A percentile compares a stretch with the other conserved stretches of the same genome.
Conservation (phyloP, 1,140 invertebrate genomes). For the Drosophila setifemur region DNA sequence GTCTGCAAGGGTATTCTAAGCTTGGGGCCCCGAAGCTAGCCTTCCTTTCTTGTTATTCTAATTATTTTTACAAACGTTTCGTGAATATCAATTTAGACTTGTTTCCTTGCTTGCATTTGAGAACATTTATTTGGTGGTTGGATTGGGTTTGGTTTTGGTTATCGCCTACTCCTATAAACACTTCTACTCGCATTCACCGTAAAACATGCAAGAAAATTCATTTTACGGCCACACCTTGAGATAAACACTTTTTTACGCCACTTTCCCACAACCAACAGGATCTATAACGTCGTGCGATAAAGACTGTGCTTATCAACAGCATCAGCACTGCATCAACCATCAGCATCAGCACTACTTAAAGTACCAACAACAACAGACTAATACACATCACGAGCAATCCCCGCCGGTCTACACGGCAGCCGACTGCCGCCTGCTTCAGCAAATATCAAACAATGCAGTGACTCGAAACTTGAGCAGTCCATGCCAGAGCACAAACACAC, state of each 20-base stretch:
- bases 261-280: conserved; percentile 41
- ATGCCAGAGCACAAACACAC: conserved; percentile 63
- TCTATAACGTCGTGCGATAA: too few species aligned
- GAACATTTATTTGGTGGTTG: too few species aligned
- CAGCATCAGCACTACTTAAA: conserved; percentile 44
- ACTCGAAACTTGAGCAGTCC: conserved; percentile 67
- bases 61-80: too few species aligned
- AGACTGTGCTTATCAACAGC: too few species aligned
- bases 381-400: conserved; percentile 47
- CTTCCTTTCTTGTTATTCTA: too few species aligned
- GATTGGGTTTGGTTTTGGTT: too few species aligned
- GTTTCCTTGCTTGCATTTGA: too few species aligned
- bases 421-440: conserved; percentile 74
- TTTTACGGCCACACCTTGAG: conserved; percentile 12
- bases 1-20: too few species aligned
- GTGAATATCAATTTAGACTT: too few species aligned
- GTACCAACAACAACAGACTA: conserved; percentile 36
- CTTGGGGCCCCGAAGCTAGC: too few species aligned
- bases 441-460: conserved; percentile 79
- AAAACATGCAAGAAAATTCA: background rate
- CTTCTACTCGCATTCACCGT: too few species aligned
- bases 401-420: conserved; percentile 77
- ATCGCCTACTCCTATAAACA: too few species aligned
- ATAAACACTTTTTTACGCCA: conserved; percentile 33
- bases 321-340: conserved; percentile 82